A percentile compares a stretch with the other conserved stretches of the same genome.
Conservation (phyloP, 2,113 vertebrate genomes). For the Corynorhinus townsendii region DNA sequence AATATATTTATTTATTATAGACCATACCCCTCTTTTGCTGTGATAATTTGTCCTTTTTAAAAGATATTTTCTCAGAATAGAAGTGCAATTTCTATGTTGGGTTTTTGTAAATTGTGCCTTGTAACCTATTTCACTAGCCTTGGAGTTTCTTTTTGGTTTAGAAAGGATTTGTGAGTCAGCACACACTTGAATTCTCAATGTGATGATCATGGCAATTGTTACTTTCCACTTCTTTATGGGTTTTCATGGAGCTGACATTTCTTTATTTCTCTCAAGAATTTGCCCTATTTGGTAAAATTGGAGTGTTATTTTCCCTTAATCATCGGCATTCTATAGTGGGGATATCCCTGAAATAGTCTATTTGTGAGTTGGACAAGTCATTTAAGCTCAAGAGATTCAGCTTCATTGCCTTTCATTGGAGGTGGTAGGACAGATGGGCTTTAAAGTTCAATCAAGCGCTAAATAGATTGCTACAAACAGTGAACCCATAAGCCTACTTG, state of each 20-base stretch:
- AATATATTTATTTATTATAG: not conserved
- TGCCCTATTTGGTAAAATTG: not conserved
- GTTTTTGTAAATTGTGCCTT: not conserved
- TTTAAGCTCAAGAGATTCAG: not conserved
- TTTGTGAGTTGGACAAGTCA: not conserved
- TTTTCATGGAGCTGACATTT: not conserved
- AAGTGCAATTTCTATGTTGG: not conserved
- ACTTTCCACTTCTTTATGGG: not conserved
- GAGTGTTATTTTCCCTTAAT: not conserved
- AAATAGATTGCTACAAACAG: not conserved
- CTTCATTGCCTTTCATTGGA: slow-evolving; percentile 1
- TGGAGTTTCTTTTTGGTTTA: not conserved
- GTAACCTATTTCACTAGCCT: not conserved
- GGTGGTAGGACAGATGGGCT: not conserved
- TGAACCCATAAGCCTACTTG: not conserved
- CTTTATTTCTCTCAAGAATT: not conserved
- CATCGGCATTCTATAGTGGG: not conserved
- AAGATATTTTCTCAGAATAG: not conserved
- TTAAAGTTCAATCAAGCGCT: not conserved
- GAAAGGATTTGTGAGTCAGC: not conserved
- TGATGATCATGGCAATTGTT: not conserved
- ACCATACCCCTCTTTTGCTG: not conserved
- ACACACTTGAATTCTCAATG: not conserved
- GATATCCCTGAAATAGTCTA: not conserved
- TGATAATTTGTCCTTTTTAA: not conserved